Conservation (phyloP, 1,140 invertebrate species). For the Drosophila nasuta region DNA sequence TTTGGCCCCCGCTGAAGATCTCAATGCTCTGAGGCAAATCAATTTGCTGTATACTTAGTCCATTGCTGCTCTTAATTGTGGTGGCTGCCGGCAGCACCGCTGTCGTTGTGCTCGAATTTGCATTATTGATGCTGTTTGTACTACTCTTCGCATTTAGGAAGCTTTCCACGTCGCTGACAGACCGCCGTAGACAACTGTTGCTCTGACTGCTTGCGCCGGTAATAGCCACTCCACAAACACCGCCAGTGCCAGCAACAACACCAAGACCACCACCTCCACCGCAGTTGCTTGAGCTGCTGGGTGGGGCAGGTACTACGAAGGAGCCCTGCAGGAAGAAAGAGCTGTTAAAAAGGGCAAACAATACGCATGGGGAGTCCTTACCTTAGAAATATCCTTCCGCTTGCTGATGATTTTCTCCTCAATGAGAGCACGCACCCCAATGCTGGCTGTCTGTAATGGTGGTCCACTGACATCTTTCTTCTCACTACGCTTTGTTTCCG, state of each 20-base stretch:
- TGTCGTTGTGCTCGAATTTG: slow-evolving; percentile 58
- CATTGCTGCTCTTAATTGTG: slow-evolving; percentile 76
- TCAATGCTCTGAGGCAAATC: slow-evolving; percentile 79
- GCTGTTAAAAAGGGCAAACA: not conserved
- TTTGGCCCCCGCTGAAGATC: slow-evolving; percentile 73
- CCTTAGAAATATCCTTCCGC: slow-evolving; percentile 84
- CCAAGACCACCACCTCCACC: not conserved
- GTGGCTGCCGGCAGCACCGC: slow-evolving; percentile 67
- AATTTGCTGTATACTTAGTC: slow-evolving; percentile 74
- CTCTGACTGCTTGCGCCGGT: not conserved
- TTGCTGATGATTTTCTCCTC: slow-evolving; percentile 97
- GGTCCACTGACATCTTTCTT: slow-evolving; percentile 93
- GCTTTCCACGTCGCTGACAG: slow-evolving; percentile 79
- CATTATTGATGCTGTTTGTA: slow-evolving; percentile 48
- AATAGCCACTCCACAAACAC: not conserved
- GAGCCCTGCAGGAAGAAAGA: slow-evolving; percentile 63
- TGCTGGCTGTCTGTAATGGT: slow-evolving; percentile 94
- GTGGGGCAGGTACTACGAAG: slow-evolving; percentile 84
- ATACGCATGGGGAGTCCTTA: slow-evolving; percentile 18
- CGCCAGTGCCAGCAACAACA: not conserved
- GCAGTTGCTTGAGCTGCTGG: slow-evolving; percentile 48
- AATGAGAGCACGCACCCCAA: slow-evolving; percentile 94
- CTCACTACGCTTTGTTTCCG: slow-evolving; percentile 93
- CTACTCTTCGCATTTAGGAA: slow-evolving; percentile 77
- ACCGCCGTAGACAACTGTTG: slow-evolving; percentile 60